phyloP scores from a whole-genome alignment of 2,797 vertebrate species.

The Discoglossus pictus region DNA sequence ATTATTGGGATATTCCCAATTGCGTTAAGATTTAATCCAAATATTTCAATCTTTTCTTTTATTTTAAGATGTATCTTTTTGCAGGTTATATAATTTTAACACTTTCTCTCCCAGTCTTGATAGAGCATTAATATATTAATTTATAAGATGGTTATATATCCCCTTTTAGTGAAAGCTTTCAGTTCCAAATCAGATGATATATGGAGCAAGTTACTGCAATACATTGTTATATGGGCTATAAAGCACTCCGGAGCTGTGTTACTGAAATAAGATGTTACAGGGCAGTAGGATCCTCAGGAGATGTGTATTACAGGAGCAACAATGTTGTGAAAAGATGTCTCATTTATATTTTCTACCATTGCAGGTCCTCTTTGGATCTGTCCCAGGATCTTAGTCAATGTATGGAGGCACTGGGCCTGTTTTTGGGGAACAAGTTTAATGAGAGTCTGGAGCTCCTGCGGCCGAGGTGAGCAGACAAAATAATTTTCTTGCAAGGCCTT shows the following conservation, averaged over 20 bases:
- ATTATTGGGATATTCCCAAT: too few species aligned
- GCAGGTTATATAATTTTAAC: too few species aligned
- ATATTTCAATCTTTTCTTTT: too few species aligned
- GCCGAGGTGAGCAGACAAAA: conserved; percentile 68
- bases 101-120: too few species aligned
- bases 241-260: not conserved
- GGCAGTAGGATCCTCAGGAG: not conserved
- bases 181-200: too few species aligned
- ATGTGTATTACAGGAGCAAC: not conserved
- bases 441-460: conserved; percentile 78
- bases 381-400: conserved; percentile 75
- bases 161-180: too few species aligned
- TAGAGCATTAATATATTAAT: too few species aligned
- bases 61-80: too few species aligned
- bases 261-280: conserved; percentile 8
- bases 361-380: conserved; percentile 62
- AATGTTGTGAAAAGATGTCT: conserved; percentile 3
- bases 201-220: conserved; percentile 6
- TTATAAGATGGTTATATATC: too few species aligned
- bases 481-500: too few species aligned
- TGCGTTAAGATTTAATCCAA: too few species aligned
- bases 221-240: conserved; percentile 7
- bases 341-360: conserved; percentile 4
- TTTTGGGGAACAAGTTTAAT: conserved; percentile 81
- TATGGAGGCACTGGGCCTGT: conserved; percentile 80